Evolutionary conservation across 1,140 invertebrate species (phyloP).

Genomic region (Pinna nobilis): DNA sequence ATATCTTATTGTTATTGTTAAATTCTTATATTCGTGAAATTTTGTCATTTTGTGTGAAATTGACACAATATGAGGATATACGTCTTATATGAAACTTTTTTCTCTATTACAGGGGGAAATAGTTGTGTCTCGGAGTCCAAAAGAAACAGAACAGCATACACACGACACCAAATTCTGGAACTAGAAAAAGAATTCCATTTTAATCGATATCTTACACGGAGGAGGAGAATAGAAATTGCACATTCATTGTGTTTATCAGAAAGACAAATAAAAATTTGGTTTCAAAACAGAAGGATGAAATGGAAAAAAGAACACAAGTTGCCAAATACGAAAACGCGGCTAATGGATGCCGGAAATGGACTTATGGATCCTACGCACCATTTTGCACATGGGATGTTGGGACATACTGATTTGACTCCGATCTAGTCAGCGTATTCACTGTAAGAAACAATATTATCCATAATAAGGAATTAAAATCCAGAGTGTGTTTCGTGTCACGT

Average conservation of each 20-base stretch:
- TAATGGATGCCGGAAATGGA: conserved; percentile 53
- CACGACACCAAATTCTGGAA: conserved; percentile 85
- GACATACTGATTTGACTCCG: conserved; percentile 42
- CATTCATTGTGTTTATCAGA: conserved; percentile 91
- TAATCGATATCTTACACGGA: conserved; percentile 80
- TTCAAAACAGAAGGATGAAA: conserved; percentile 98
- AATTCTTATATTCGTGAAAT: too few species aligned
- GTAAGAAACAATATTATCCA: neutral
- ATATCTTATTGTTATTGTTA: too few species aligned
- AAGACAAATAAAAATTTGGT: conserved; percentile 85
- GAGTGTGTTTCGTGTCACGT: conserved; percentile 2
- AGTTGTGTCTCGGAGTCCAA: conserved; percentile 77
- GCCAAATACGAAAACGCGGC: conserved; percentile 65
- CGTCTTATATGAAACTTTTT: too few species aligned
- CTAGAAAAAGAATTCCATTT: conserved; percentile 81
- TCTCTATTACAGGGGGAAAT: too few species aligned
- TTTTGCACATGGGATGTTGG: conserved; percentile 38
- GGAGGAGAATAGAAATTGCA: conserved; percentile 90
- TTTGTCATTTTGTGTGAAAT: too few species aligned
- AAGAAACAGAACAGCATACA: conserved; percentile 95
- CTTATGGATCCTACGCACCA: conserved; percentile 37
- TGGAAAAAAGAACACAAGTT: conserved; percentile 98
- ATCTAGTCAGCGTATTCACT: conserved; percentile 37
- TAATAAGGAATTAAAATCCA: conserved; percentile 6
- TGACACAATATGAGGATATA: too few species aligned